Conservation (phyloP, 2,888 invertebrate species). For the Leucania comma region DNA sequence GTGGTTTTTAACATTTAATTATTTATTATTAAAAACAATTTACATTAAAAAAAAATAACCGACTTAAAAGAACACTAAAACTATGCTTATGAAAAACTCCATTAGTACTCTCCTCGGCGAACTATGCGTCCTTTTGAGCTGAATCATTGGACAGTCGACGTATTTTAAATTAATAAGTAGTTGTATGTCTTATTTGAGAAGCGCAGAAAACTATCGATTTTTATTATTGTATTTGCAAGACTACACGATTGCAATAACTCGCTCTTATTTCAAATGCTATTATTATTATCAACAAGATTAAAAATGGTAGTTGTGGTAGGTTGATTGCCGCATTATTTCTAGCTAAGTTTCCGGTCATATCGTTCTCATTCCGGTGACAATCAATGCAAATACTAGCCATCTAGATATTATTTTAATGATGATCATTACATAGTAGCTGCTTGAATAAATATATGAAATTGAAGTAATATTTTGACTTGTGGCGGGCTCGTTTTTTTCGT, state of each 20-base stretch:
- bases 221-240: background rate
- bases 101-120: constrained; percentile 22
- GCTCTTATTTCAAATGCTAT: background rate
- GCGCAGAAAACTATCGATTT: background rate
- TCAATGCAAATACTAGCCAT: background rate
- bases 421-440: background rate
- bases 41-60: too few species aligned
- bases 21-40: too few species aligned
- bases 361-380: background rate
- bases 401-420: background rate
- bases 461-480: background rate
- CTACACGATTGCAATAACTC: background rate
- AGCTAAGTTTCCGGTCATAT: constrained; percentile 7
- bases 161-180: constrained; percentile 24
- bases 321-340: background rate
- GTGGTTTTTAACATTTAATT: too few species aligned
- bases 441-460: background rate
- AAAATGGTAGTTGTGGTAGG: background rate
- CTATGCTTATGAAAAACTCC: constrained; percentile 14
- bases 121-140: constrained; percentile 45
- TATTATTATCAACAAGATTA: background rate
- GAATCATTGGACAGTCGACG: constrained; percentile 39
- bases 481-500: background rate
- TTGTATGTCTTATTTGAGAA: background rate
- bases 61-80: too few species aligned